A percentile compares a stretch with the other conserved stretches of the same genome.
These are phyloP conservation scores for Neogale vison DNA, from an alignment of 2,113 vertebrate genomes.

Conservation along the genomic window DNA sequence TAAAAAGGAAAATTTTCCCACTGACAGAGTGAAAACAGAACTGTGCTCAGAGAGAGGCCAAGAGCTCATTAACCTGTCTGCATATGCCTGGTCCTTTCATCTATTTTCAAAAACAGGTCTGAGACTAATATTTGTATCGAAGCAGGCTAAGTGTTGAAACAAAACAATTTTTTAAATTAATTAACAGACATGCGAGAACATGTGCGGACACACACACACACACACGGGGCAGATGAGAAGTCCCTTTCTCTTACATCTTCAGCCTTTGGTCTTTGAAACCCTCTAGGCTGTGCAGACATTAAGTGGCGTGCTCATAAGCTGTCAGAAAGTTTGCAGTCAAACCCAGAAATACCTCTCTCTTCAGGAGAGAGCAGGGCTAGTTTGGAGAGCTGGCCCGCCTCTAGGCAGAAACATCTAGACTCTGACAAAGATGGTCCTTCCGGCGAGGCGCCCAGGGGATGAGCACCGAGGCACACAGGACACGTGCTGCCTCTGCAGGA, in stretches of 20 bases:
- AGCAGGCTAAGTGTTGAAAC: background rate
- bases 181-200: background rate
- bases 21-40: background rate
- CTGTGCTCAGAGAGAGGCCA: background rate
- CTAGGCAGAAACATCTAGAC: background rate
- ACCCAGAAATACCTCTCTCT: background rate
- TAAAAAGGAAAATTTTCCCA: background rate
- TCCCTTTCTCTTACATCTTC: fast-evolving
- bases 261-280: background rate
- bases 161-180: background rate
- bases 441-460: background rate
- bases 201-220: background rate
- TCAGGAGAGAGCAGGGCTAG: background rate
- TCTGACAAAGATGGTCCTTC: background rate
- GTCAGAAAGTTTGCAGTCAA: background rate
- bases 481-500: background rate
- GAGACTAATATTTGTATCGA: background rate
- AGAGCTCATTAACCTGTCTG: background rate
- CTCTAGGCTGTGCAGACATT: background rate
- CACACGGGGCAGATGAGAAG: background rate
- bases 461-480: background rate
- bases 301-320: background rate
- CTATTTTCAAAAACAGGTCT: background rate
- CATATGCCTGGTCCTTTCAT: background rate
- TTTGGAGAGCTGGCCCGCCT: background rate